Conservation (phyloP, 2,888 invertebrate species). For the Athetis lepigone region DNA sequence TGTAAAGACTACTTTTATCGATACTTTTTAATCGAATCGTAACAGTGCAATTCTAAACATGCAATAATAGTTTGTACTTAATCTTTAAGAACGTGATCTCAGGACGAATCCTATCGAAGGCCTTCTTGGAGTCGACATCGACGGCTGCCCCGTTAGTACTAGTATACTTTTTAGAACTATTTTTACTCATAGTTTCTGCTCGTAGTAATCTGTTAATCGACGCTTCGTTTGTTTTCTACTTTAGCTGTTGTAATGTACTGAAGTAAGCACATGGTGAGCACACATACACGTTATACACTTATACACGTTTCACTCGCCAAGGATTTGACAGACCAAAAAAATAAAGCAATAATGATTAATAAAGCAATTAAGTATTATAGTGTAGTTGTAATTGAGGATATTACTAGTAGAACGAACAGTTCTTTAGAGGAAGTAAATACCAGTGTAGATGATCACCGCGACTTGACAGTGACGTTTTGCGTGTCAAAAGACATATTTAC, state of each 20-base stretch:
- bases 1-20: conserved; percentile 82
- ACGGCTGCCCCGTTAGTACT: conserved; percentile 82
- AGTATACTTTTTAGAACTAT: conserved; percentile 73
- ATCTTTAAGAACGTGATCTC: conserved; percentile 90
- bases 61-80: conserved; percentile 90
- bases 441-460: conserved; percentile 39
- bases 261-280: conserved; percentile 84
- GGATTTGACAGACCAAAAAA: conserved; percentile 85
- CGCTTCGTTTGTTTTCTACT: conserved; percentile 79
- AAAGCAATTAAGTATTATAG: conserved; percentile 79
- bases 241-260: conserved; percentile 75
- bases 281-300: conserved; percentile 75
- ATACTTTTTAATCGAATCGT: conserved; percentile 78
- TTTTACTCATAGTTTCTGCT: conserved; percentile 85
- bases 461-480: conserved; percentile 72
- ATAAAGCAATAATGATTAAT: conserved; percentile 85
- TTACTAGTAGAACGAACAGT: conserved; percentile 70
- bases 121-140: conserved; percentile 83
- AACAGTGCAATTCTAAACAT: conserved; percentile 89
- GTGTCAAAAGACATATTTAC: conserved; percentile 85
- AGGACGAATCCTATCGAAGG: conserved; percentile 88
- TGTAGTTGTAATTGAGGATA: conserved; percentile 74
- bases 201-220: conserved; percentile 82
- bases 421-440: conserved; percentile 61
- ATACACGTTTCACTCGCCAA: conserved; percentile 85